Evolutionary conservation across 1,140 invertebrate genomes (phyloP), one percentile per base, ranked within the genome.

Genomic region (Ceratosolen fusciceps): DNA sequence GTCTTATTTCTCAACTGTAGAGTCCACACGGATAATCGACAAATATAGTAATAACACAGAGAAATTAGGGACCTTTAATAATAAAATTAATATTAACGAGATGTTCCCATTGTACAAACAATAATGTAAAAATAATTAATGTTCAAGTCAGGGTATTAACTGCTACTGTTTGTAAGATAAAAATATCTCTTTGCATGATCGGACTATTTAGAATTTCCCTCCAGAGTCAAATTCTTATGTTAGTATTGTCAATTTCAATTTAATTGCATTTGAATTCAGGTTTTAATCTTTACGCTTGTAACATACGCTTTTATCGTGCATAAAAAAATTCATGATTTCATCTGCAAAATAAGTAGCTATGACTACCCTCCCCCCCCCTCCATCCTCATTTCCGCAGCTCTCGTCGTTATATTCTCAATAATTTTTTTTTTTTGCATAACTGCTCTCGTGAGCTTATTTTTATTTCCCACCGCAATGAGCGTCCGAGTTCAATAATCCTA

Each of bases 391-490:
- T 16, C 2, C 2, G 14, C 2, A 52, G 14, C 52, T 54, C 52
- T n/a, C 52, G 4, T 54, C 21, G 19, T 54, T 54, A 54, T n/a
- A 8, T 54, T 54, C 52, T 54, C 21, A n/a, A n/a, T n/a, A n/a
- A 14, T 5, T 4, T n/a, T 54, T 19, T 19, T 2, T 21, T 54
- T n/a, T 54, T n/a, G 14, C 21, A 19, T 54, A 54, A n/a, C 52
- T 54, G 14, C 24, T n/a, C 52, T 5, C 19, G 58, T 49, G 54
- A 75, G 71, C 77, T 43, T 43, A 43, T 43, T 12, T 43, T 43
- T 7, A 43, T 43, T 43, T 43, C 39, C 39, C 39, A 43, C 39
- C 39, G 39, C 39, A 43, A 43, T 43, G 39, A 43, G 12, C 39
- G 5, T 7, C 5, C 12, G 39, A 43, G 39, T 43, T n/a, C 5